Conservation (phyloP, 2,113 vertebrate species). For the Nipponia nippon region DNA sequence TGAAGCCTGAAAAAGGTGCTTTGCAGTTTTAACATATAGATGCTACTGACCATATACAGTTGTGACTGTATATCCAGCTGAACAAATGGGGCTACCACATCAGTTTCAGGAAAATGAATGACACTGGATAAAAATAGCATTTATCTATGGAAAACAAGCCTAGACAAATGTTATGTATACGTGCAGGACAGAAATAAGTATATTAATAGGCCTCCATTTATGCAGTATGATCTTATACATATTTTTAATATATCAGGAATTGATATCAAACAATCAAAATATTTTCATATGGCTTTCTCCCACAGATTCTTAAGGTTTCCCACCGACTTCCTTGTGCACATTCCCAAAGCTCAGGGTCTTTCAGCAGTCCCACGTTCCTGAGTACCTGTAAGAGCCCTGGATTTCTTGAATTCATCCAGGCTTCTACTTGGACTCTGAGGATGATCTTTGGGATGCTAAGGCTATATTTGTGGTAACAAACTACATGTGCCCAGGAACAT, state of each 20-base stretch:
- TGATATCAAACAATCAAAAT: not conserved
- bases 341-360: not conserved
- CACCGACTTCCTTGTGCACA: rapidly evolving
- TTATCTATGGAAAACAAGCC: not conserved
- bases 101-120: not conserved
- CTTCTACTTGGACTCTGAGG: not conserved
- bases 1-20: not conserved
- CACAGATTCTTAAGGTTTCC: not conserved
- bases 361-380: not conserved
- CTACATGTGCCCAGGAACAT: not conserved
- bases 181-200: not conserved
- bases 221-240: not conserved
- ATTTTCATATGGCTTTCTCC: not conserved
- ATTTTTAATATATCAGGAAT: not conserved
- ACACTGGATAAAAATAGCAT: not conserved
- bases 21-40: not conserved
- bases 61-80: not conserved
- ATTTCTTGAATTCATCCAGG: not conserved
- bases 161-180: not conserved
- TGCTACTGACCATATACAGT: not conserved
- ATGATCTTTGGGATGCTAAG: not conserved
- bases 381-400: not conserved
- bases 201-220: not conserved
- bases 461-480: not conserved
- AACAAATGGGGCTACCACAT: not conserved